Evolutionary conservation across 2,113 vertebrate genomes (phyloP).

Genomic region (Trogon melanurus): DNA sequence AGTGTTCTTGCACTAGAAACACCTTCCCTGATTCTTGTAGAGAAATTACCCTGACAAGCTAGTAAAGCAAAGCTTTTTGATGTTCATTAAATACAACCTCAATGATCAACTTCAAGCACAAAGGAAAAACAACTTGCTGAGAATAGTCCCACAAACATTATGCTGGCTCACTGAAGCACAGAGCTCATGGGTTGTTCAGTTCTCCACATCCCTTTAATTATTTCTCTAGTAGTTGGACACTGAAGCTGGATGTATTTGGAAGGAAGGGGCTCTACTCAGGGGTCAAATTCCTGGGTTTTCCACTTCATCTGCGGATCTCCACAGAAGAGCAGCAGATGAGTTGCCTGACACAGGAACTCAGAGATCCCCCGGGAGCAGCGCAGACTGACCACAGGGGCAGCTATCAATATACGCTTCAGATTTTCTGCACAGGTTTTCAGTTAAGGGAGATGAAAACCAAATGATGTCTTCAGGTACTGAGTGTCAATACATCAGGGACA

Average conservation of each 20-base stretch:
- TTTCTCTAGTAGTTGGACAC: neutral
- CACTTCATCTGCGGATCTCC: neutral
- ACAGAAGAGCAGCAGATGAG: neutral
- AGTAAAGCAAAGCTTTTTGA: neutral
- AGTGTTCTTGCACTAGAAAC: neutral
- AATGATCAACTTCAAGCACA: neutral
- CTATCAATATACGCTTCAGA: neutral
- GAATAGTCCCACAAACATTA: neutral
- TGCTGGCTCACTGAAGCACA: neutral
- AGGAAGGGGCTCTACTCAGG: neutral
- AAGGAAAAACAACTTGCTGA: neutral
- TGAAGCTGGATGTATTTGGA: neutral
- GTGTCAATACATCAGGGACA: neutral
- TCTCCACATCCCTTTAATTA: neutral
- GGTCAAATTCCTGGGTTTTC: neutral
- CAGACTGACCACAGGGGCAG: rapidly evolving
- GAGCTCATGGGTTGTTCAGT: neutral
- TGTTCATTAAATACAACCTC: neutral
- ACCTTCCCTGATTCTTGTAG: neutral
- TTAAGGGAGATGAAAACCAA: neutral
- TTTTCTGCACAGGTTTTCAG: neutral
- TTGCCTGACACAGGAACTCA: rapidly evolving
- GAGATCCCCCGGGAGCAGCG: rapidly evolving
- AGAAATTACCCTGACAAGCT: neutral
- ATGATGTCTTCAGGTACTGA: neutral